These are phyloP conservation scores for Globodera ellingtonae DNA, from an alignment of 1,140 invertebrate genomes.

Conservation along the genomic window DNA sequence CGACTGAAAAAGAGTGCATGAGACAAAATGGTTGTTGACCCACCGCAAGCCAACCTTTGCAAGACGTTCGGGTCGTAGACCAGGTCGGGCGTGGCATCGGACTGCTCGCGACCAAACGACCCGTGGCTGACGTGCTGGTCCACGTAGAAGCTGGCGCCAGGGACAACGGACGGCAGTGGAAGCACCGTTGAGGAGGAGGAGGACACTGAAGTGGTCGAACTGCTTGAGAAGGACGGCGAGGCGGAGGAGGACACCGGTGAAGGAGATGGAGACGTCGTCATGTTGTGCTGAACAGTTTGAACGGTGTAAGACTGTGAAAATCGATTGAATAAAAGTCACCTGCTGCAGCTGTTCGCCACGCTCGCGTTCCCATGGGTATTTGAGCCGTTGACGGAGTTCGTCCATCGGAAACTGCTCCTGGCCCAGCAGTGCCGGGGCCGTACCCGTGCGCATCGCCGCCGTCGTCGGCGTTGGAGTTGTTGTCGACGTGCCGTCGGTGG, in stretches of 20 bases:
- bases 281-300: not conserved
- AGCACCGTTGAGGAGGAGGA: not conserved
- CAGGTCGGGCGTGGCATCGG: not conserved
- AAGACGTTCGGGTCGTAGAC: slow-evolving; percentile 43
- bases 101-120: slow-evolving; percentile 37
- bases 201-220: not conserved
- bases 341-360: not conserved
- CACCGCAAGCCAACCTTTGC: slow-evolving; percentile 25
- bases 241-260: not conserved
- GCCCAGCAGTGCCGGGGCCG: slow-evolving; percentile 5
- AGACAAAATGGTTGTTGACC: not conserved
- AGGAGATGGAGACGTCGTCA: not conserved
- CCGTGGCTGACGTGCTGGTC: slow-evolving; percentile 43
- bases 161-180: slow-evolving; percentile 16
- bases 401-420: slow-evolving; percentile 16
- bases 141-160: slow-evolving; percentile 38
- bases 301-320: too few species aligned
- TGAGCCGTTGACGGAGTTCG: not conserved
- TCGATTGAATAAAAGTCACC: too few species aligned
- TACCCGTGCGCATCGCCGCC: not conserved
- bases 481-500: not conserved
- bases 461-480: not conserved
- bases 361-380: slow-evolving; percentile 30
- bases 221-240: not conserved
- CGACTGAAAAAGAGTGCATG: slow-evolving; percentile 11